A percentile compares a stretch with the other conserved stretches of the same genome.
These are phyloP conservation scores for Gobio gobio DNA, from an alignment of 2,113 vertebrate species.

Conservation along the genomic window DNA sequence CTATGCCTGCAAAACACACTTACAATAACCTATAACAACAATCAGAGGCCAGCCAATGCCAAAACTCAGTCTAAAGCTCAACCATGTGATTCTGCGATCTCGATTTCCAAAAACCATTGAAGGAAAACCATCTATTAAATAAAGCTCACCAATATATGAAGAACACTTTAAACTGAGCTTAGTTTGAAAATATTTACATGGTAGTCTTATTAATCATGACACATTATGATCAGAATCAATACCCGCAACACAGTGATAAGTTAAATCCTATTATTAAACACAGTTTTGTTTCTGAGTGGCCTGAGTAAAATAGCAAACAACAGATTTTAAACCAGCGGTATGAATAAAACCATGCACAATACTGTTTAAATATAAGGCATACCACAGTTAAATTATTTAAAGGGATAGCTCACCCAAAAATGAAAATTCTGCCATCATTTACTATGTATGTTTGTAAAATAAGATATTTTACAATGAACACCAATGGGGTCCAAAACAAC, in stretches of 20 bases:
- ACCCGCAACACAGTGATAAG: constrained; percentile 19
- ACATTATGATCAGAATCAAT: background rate
- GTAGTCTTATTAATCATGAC: background rate
- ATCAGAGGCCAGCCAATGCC: constrained; percentile 11
- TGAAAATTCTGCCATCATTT: background rate
- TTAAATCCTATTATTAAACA: background rate
- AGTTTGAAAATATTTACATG: background rate
- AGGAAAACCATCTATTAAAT: background rate
- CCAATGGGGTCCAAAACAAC: background rate
- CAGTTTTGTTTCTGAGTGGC: background rate
- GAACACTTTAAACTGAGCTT: background rate
- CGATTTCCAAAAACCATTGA: constrained; percentile 23
- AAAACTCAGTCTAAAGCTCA: constrained; percentile 31
- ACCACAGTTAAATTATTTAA: background rate
- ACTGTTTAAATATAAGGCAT: background rate
- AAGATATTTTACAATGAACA: background rate
- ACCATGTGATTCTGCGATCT: background rate
- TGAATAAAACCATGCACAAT: background rate
- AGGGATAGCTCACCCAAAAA: background rate
- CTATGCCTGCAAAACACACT: constrained; percentile 34
- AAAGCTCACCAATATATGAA: background rate
- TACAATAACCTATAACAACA: constrained; percentile 33
- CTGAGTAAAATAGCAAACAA: background rate
- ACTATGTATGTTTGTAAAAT: background rate
- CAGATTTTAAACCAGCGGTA: background rate